Conservation (phyloP, 1,140 invertebrate species). For the Lepidotrigona ventralis region DNA sequence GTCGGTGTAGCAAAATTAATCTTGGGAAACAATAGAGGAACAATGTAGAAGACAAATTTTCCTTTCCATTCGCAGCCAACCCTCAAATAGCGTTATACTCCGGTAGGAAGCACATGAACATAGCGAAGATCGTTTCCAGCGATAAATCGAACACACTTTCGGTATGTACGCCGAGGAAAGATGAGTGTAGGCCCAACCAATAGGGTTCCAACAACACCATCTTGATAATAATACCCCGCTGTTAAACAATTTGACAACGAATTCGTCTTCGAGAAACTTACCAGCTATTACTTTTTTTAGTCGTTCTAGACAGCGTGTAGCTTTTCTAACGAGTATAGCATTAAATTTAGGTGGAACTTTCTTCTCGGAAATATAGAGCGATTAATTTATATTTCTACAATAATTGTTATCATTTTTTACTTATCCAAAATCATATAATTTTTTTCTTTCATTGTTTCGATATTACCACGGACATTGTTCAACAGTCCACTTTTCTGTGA, state of each 20-base stretch:
- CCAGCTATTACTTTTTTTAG: conserved; percentile 6
- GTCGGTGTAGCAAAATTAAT: conserved; percentile 37
- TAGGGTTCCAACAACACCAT: conserved; percentile 57
- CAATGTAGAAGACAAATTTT: conserved; percentile 50
- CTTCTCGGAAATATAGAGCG: not conserved
- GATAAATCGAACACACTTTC: conserved; percentile 59
- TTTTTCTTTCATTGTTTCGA: not conserved
- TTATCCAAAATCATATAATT: not conserved
- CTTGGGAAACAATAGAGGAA: conserved; percentile 27
- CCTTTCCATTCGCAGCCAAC: conserved; percentile 47
- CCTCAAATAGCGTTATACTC: conserved; percentile 33
- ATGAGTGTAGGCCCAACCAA: conserved; percentile 45
- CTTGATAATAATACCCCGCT: conserved; percentile 72
- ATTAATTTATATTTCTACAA: not conserved
- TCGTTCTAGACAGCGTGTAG: conserved; percentile 11
- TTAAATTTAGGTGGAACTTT: not conserved
- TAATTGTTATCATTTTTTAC: not conserved
- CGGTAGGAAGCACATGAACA: conserved; percentile 49
- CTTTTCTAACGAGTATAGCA: not conserved
- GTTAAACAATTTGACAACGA: conserved; percentile 72
- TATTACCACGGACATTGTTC: not conserved
- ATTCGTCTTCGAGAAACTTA: conserved; percentile 61
- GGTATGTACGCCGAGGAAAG: conserved; percentile 47
- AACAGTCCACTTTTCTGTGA: too few relatives aligned
- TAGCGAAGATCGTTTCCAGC: conserved; percentile 44